Evolutionary conservation across 2,113 vertebrate species (phyloP).

Genomic region (Bucco capensis): DNA sequence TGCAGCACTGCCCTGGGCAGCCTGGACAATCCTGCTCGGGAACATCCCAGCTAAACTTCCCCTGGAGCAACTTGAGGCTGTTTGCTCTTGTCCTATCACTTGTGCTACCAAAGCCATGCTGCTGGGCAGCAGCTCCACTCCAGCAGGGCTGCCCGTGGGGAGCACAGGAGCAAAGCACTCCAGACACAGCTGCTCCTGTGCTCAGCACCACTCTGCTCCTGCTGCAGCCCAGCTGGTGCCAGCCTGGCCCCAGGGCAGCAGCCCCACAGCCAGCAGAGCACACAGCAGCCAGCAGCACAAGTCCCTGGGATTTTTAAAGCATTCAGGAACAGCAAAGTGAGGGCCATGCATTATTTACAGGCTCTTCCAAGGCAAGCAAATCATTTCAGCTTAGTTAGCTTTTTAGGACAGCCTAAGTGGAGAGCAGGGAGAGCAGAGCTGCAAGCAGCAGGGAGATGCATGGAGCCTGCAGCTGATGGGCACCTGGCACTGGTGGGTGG

Average conservation of each 20-base stretch:
- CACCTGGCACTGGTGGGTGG: rapidly evolving
- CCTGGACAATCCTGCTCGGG: too few species aligned
- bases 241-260: background rate
- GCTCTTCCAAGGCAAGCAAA: background rate
- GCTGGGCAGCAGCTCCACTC: too few species aligned
- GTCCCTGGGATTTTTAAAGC: background rate
- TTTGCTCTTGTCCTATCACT: too few species aligned
- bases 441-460: background rate
- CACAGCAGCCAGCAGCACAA: too few species aligned
- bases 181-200: background rate
- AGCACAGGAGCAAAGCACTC: too few species aligned
- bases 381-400: conserved; percentile 55
- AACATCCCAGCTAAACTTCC: too few species aligned
- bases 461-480: rapidly evolving
- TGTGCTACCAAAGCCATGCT: too few species aligned
- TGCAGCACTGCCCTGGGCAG: background rate
- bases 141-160: too few species aligned
- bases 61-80: too few species aligned
- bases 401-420: background rate
- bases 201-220: rapidly evolving
- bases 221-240: too few species aligned
- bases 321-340: background rate
- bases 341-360: conserved; percentile 41
- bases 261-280: too few species aligned
- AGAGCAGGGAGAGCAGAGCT: background rate